Conservation (phyloP, 2,888 invertebrate genomes). For the Rhaphigaster nebulosa region DNA sequence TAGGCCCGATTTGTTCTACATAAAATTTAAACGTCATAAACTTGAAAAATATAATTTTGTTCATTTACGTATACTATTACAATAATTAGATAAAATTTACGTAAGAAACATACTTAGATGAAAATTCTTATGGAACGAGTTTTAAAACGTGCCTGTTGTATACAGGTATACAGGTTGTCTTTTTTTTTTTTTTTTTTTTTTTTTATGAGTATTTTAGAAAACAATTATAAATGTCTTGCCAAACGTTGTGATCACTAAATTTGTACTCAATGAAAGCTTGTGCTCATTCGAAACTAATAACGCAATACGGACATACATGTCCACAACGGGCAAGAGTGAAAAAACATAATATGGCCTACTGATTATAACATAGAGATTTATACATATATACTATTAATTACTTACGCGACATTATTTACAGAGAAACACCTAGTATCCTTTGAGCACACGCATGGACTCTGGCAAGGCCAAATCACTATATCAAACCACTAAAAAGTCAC, state of each 20-base stretch:
- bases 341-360: constrained; percentile 64
- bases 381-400: constrained; percentile 63
- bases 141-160: constrained; percentile 47
- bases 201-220: constrained; percentile 51
- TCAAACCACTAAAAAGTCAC: constrained; percentile 63
- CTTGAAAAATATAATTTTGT: constrained; percentile 59
- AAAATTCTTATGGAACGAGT: constrained; percentile 47
- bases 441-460: constrained; percentile 58
- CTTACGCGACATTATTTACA: constrained; percentile 63
- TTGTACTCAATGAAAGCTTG: constrained; percentile 63
- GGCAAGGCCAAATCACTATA: constrained; percentile 55
- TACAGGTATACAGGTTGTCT: constrained; percentile 51
- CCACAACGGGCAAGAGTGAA: constrained; percentile 61
- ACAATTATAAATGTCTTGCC: constrained; percentile 59
- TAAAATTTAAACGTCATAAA: constrained; percentile 49
- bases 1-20: constrained; percentile 57
- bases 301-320: constrained; percentile 57
- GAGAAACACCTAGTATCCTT: constrained; percentile 62
- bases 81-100: constrained; percentile 57
- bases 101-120: constrained; percentile 54
- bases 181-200: constrained; percentile 49
- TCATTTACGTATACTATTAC: constrained; percentile 59
- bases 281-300: constrained; percentile 59
- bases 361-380: constrained; percentile 60
- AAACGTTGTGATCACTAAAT: constrained; percentile 59